phyloP scores from a whole-genome alignment of 1,140 invertebrate species.

The Tetramorium alpestre region DNA sequence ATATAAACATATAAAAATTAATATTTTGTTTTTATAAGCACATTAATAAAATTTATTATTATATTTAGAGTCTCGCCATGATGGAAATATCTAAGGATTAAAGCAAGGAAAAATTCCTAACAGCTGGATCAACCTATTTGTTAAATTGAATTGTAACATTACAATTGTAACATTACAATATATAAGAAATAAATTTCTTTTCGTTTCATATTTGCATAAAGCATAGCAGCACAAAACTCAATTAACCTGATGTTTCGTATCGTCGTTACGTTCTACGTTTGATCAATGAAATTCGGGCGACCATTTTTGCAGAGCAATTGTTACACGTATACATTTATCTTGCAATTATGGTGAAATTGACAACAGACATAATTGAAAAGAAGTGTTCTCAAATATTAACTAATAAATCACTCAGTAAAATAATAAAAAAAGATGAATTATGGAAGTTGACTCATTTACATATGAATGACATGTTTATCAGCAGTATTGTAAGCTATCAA shows the following conservation, averaged over 20 bases:
- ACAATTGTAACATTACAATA: conserved; percentile 22
- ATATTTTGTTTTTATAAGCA: background rate
- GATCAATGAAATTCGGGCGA: conserved; percentile 5
- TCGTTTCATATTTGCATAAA: background rate
- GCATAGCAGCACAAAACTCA: background rate
- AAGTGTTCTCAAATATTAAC: conserved; percentile 75
- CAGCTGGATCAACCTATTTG: background rate
- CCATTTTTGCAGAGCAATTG: background rate
- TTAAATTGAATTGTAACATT: conserved; percentile 30
- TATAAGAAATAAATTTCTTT: conserved; percentile 20
- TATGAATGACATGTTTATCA: conserved; percentile 85
- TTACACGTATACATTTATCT: background rate
- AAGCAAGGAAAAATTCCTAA: background rate
- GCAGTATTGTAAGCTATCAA: conserved; percentile 83
- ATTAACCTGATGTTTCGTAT: background rate
- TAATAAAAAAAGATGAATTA: conserved; percentile 73
- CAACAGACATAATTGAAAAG: conserved; percentile 67
- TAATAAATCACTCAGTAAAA: conserved; percentile 75
- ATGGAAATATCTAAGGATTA: background rate
- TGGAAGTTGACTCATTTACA: conserved; percentile 85
- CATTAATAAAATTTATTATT: conserved; percentile 23
- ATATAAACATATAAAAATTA: conserved; percentile 34
- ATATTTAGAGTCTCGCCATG: conserved; percentile 38
- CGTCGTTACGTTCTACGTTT: conserved; percentile 6
- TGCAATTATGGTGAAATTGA: conserved; percentile 68